Conservation (phyloP, 2,797 vertebrate genomes). For the Neosilurus hyrtlii region DNA sequence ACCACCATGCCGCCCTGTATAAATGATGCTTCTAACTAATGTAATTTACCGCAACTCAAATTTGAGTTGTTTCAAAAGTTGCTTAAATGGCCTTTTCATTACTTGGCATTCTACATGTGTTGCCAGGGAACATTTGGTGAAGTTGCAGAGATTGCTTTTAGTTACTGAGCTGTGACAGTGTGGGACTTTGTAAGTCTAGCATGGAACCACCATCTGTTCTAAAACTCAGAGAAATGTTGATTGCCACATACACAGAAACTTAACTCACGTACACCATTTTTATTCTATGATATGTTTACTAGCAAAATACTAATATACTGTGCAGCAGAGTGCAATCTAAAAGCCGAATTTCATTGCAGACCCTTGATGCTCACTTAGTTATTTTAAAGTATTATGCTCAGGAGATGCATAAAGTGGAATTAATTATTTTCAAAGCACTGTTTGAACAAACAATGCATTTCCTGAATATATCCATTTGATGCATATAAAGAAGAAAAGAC, state of each 20-base stretch:
- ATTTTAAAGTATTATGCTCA: not conserved
- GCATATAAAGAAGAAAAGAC: not conserved
- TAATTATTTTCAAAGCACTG: not conserved
- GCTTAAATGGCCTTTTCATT: conserved; percentile 18
- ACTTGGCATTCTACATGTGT: conserved; percentile 15
- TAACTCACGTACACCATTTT: not conserved
- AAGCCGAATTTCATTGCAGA: too few relatives aligned
- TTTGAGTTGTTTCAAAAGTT: conserved; percentile 15
- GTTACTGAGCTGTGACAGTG: conserved; percentile 44
- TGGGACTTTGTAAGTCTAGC: conserved; percentile 31
- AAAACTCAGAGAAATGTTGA: conserved; percentile 22
- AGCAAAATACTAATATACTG: not conserved
- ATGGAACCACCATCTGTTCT: conserved; percentile 45
- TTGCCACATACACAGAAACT: conserved; percentile 9
- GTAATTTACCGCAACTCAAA: not conserved
- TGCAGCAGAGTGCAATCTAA: not conserved
- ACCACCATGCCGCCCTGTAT: not conserved
- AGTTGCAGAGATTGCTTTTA: conserved; percentile 38
- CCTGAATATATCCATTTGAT: not conserved
- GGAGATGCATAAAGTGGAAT: not conserved
- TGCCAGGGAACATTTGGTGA: conserved; percentile 43
- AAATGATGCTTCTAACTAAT: not conserved
- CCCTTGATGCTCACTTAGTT: too few relatives aligned
- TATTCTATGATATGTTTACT: not conserved
- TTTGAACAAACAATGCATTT: not conserved